These are phyloP conservation scores for Sitophilus oryzae DNA, from an alignment of 1,140 invertebrate species.

Conservation along the genomic window DNA sequence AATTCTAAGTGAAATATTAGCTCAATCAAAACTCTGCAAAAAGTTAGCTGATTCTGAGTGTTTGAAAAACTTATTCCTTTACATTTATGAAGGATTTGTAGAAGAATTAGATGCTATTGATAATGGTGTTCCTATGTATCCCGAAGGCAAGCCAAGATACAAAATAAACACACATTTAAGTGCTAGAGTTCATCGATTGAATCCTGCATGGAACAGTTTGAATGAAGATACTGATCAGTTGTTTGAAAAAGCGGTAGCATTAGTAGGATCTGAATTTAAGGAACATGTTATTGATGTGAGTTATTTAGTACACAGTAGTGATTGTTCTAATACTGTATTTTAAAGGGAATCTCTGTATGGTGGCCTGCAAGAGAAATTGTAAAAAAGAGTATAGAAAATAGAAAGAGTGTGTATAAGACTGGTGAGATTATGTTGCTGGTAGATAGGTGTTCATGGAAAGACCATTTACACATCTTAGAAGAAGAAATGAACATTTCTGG, in stretches of 20 bases:
- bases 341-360: slow-evolving; percentile 65
- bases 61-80: slow-evolving; percentile 63
- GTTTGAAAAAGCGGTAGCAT: slow-evolving; percentile 70
- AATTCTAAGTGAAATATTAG: slow-evolving; percentile 59
- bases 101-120: slow-evolving; percentile 95
- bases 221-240: slow-evolving; percentile 50
- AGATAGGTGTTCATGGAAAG: slow-evolving; percentile 77
- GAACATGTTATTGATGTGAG: slow-evolving; percentile 55
- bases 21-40: slow-evolving; percentile 44
- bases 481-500: slow-evolving; percentile 60
- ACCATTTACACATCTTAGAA: slow-evolving; percentile 81
- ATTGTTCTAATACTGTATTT: background rate
- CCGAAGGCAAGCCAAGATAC: slow-evolving; percentile 73
- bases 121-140: slow-evolving; percentile 80
- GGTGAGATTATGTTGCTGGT: slow-evolving; percentile 77
- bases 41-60: slow-evolving; percentile 47
- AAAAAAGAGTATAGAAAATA: slow-evolving; percentile 59
- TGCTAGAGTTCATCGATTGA: slow-evolving; percentile 68
- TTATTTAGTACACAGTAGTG: background rate
- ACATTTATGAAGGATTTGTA: slow-evolving; percentile 85
- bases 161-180: slow-evolving; percentile 73
- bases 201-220: slow-evolving; percentile 81
- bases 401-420: slow-evolving; percentile 56
- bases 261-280: slow-evolving; percentile 78
- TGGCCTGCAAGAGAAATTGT: slow-evolving; percentile 76